Conservation (phyloP, 2,888 invertebrate species). For the Prosapia bicincta region DNA sequence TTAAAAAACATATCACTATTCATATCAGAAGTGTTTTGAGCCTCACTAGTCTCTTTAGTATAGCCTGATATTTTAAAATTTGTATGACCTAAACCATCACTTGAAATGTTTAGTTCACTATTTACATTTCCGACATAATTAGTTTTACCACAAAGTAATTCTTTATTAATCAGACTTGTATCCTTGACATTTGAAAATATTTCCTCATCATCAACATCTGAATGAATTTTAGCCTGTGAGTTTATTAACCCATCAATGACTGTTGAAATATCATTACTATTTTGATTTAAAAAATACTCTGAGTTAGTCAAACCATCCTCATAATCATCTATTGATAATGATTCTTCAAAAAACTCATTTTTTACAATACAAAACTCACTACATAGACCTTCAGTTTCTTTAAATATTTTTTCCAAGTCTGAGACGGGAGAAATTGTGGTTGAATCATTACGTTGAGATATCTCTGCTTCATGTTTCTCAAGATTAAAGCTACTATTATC, state of each 20-base stretch:
- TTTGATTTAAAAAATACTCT: background rate
- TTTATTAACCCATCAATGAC: background rate
- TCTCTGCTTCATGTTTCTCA: too few relatives aligned
- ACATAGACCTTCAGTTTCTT: background rate
- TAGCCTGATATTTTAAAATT: background rate
- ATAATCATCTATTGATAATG: background rate
- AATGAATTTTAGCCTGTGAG: too few relatives aligned
- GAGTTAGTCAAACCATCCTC: background rate
- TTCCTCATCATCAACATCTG: background rate
- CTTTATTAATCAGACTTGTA: too few relatives aligned
- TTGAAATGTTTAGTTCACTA: too few relatives aligned
- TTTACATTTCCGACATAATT: too few relatives aligned
- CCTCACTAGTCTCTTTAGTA: background rate
- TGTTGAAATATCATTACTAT: background rate
- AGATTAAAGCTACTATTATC: too few relatives aligned
- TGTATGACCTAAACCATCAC: too few relatives aligned
- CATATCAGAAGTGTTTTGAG: background rate
- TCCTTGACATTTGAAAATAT: too few relatives aligned
- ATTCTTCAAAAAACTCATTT: background rate
- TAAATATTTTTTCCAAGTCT: too few relatives aligned
- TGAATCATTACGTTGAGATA: too few relatives aligned
- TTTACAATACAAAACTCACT: background rate
- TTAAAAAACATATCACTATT: background rate
- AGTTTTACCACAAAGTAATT: too few relatives aligned
- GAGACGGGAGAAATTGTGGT: background rate